These are phyloP conservation scores for Cladorhizidae sp. DNA, from an alignment of 37 sponge, comb jelly and placozoan genomes.

Conservation along the genomic window DNA sequence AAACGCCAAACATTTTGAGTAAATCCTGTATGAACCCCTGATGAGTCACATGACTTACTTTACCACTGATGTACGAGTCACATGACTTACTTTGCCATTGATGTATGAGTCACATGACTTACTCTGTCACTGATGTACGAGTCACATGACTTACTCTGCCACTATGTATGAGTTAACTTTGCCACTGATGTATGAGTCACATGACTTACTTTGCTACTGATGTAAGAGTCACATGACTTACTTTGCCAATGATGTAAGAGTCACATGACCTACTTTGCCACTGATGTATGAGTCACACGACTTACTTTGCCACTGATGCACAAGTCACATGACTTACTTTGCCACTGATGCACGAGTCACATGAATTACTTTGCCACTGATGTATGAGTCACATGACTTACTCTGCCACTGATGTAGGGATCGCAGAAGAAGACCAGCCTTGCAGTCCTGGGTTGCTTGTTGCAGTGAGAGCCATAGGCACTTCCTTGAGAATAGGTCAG, in stretches of 20 bases:
- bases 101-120: slow-evolving; percentile 71
- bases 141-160: neutral
- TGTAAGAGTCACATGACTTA: neutral
- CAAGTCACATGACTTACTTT: slow-evolving; percentile 64
- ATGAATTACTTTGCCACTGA: neutral
- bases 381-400: neutral
- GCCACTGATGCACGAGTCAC: neutral
- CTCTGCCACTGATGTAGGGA: slow-evolving; percentile 48
- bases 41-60: slow-evolving; percentile 32
- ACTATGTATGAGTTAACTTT: too few relatives aligned
- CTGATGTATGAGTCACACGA: neutral
- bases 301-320: slow-evolving; percentile 42
- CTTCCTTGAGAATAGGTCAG: slow-evolving; percentile 57
- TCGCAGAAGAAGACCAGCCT: slow-evolving; percentile 74
- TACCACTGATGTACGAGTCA: too few relatives aligned
- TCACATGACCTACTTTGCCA: neutral
- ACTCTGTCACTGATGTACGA: slow-evolving; percentile 34
- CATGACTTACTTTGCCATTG: slow-evolving; percentile 37
- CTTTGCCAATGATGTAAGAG: too few relatives aligned
- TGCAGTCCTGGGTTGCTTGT: slow-evolving; percentile 13
- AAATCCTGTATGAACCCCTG: too few relatives aligned
- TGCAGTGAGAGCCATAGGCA: slow-evolving; percentile 54
- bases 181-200: too few relatives aligned
- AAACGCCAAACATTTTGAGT: too few relatives aligned
- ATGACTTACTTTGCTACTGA: neutral